These are phyloP conservation scores for Lipophrys pholis DNA, from an alignment of 2,113 vertebrate species.

Conservation along the genomic window DNA sequence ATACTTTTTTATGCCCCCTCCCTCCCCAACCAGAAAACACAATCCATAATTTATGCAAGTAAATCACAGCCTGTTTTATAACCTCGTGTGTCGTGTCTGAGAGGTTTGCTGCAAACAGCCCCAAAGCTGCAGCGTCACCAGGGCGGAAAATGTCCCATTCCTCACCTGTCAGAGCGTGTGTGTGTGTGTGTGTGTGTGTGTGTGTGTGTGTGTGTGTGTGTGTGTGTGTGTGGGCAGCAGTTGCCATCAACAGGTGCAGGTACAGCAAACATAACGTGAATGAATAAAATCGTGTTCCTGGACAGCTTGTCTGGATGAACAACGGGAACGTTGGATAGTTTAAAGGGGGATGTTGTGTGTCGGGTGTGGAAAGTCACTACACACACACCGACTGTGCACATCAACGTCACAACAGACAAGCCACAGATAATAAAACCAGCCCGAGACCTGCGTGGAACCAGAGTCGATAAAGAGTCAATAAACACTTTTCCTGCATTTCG, in stretches of 20 bases:
- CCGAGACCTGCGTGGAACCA: too few relatives aligned
- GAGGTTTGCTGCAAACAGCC: constrained; percentile 18
- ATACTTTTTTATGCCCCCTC: background rate
- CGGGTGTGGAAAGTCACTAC: too few relatives aligned
- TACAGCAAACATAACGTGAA: constrained; percentile 24
- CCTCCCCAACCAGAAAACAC: background rate
- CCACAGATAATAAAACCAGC: too few relatives aligned
- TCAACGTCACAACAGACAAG: too few relatives aligned
- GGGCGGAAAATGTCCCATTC: constrained; percentile 31
- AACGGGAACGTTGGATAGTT: constrained; percentile 16
- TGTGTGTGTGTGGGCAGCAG: background rate
- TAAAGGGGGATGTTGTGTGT: too few relatives aligned
- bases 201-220: constrained; percentile 23
- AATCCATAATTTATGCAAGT: constrained; percentile 7
- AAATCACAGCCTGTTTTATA: constrained; percentile 20
- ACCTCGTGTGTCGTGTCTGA: constrained; percentile 11
- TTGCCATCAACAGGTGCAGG: background rate
- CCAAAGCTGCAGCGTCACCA: constrained; percentile 12
- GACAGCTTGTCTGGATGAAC: constrained; percentile 34
- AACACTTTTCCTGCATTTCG: too few relatives aligned
- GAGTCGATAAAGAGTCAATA: too few relatives aligned
- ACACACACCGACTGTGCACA: too few relatives aligned
- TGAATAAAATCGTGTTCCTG: constrained; percentile 12
- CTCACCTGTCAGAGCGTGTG: constrained; percentile 20
- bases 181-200: background rate